A percentile compares a stretch with the other conserved stretches of the same genome.
Conservation (phyloP, 2,113 vertebrate genomes). For the Glaucidium brasilianum region DNA sequence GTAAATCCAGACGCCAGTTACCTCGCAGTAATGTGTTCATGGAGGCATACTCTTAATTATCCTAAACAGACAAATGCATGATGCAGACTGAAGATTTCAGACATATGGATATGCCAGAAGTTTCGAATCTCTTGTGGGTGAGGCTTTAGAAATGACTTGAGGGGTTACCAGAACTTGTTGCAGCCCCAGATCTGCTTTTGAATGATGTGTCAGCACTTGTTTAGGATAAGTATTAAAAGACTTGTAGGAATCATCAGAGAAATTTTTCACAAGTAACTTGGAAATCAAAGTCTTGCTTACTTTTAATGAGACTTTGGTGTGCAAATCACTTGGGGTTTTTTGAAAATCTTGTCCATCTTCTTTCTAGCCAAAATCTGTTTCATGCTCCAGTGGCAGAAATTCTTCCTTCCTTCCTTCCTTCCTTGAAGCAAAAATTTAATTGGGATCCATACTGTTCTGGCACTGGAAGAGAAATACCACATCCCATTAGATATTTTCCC, state of each 20-base stretch:
- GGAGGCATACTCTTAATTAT: slow-evolving; percentile 35
- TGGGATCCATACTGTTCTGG: slow-evolving; percentile 3
- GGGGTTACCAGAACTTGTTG: slow-evolving; percentile 53
- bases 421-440: slow-evolving; percentile 30
- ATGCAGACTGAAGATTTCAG: slow-evolving; percentile 30
- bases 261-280: slow-evolving; percentile 21
- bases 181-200: slow-evolving; percentile 2
- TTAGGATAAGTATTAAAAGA: slow-evolving; percentile 23
- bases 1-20: neutral
- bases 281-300: slow-evolving; percentile 22
- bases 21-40: neutral
- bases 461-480: neutral
- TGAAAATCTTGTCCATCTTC: slow-evolving; percentile 14
- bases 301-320: slow-evolving; percentile 42
- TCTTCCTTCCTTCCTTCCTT: neutral
- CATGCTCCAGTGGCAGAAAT: neutral
- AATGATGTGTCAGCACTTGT: slow-evolving; percentile 47
- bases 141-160: slow-evolving; percentile 41
- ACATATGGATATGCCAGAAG: slow-evolving; percentile 44
- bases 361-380: slow-evolving; percentile 38
- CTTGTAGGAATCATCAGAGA: slow-evolving; percentile 9
- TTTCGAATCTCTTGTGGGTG: slow-evolving; percentile 16
- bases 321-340: slow-evolving; percentile 9
- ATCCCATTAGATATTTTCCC: slow-evolving; percentile 4
- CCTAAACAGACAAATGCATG: neutral